phyloP scores from a whole-genome alignment of 2,888 invertebrate species.

The Carterocephalus palaemon region DNA sequence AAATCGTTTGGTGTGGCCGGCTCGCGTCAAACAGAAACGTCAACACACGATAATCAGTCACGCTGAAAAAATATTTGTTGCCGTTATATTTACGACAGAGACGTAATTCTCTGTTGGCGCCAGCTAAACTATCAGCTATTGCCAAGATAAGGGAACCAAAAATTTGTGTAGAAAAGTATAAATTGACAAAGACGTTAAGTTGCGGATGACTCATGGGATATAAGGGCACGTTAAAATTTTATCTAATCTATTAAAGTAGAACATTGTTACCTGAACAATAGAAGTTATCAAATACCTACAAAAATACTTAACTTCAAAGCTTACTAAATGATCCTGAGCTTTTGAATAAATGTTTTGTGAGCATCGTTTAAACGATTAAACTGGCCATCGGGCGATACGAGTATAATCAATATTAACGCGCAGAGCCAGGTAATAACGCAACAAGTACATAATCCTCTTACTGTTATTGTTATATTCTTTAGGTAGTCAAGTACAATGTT shows the following conservation, averaged over 20 bases:
- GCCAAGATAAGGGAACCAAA: background rate
- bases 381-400: conserved; percentile 1
- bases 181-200: background rate
- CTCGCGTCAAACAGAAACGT: conserved; percentile 50
- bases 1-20: too few species aligned
- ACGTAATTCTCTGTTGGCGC: conserved; percentile 29
- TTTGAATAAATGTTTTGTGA: background rate
- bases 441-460: conserved; percentile 23
- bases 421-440: conserved; percentile 15
- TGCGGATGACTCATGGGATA: background rate
- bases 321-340: background rate
- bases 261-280: too few species aligned
- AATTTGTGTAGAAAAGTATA: background rate
- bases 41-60: conserved; percentile 28
- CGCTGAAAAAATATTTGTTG: conserved; percentile 11
- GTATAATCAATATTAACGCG: conserved; percentile 7
- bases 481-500: conserved; percentile 4
- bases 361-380: background rate
- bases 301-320: background rate
- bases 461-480: conserved; percentile 17
- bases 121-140: conserved; percentile 29
- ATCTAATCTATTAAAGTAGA: background rate
- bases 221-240: background rate
- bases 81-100: conserved; percentile 9
- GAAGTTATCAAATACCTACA: too few species aligned